These are phyloP conservation scores for Nephila pilipes DNA, from an alignment of 1,140 invertebrate genomes.

Conservation along the genomic window DNA sequence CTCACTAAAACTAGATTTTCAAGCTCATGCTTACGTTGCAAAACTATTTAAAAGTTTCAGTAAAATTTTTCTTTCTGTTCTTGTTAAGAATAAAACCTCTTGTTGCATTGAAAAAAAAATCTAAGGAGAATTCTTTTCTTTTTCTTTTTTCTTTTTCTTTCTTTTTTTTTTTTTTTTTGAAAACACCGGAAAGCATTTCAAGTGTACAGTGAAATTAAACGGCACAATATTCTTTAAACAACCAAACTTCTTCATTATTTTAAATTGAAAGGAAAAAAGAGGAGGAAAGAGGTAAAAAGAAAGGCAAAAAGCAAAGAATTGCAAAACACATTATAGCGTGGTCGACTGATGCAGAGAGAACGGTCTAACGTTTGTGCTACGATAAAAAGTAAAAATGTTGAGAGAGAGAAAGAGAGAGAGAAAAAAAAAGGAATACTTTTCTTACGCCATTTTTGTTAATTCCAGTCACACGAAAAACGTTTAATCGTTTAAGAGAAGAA, in stretches of 20 bases:
- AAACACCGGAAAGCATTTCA: slow-evolving; percentile 26
- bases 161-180: not conserved
- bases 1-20: not conserved
- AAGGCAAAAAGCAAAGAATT: slow-evolving; percentile 29
- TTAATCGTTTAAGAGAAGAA: slow-evolving; percentile 71
- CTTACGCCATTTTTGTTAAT: slow-evolving; percentile 65
- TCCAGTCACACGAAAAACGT: slow-evolving; percentile 70
- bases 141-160: not conserved
- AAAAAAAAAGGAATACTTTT: slow-evolving; percentile 60
- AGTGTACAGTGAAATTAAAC: slow-evolving; percentile 44
- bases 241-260: slow-evolving; percentile 74
- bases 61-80: slow-evolving; percentile 16
- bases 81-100: slow-evolving; percentile 39
- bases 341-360: slow-evolving; percentile 71
- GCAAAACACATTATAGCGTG: slow-evolving; percentile 73
- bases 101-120: slow-evolving; percentile 47
- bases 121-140: slow-evolving; percentile 19
- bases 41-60: slow-evolving; percentile 26
- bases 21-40: not conserved
- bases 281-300: not conserved
- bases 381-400: slow-evolving; percentile 67
- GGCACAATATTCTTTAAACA: slow-evolving; percentile 72
- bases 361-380: slow-evolving; percentile 32
- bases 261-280: slow-evolving; percentile 68
- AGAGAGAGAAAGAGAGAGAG: slow-evolving; percentile 17